These are phyloP conservation scores for Oplegnathus fasciatus DNA, from an alignment of 2,113 vertebrate species.

Conservation along the genomic window DNA sequence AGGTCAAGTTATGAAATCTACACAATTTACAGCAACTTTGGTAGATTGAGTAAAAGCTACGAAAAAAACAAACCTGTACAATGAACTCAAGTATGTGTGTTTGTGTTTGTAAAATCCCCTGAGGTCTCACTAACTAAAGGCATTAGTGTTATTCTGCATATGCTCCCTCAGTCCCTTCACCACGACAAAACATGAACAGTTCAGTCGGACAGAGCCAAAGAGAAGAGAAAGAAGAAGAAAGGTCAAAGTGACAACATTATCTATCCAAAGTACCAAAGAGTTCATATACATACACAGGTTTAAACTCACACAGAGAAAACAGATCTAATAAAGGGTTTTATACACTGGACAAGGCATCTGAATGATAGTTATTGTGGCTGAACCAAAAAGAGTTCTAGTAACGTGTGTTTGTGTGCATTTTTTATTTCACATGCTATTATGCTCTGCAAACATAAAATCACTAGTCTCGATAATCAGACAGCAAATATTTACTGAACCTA, in stretches of 20 bases:
- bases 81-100: neutral
- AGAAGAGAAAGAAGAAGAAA: neutral
- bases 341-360: neutral
- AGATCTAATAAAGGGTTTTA: neutral
- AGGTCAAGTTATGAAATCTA: neutral
- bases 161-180: neutral
- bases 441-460: neutral
- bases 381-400: neutral
- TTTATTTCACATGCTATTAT: neutral
- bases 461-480: conserved; percentile 1
- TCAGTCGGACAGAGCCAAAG: neutral
- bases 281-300: too few species aligned
- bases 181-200: neutral
- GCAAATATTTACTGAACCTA: conserved; percentile 52
- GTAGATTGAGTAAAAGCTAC: neutral
- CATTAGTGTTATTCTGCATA: neutral
- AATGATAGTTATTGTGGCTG: neutral
- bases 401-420: neutral
- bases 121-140: neutral
- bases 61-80: neutral
- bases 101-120: neutral
- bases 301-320: neutral
- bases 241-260: neutral
- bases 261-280: neutral
- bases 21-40: neutral